A percentile compares a stretch with the other conserved stretches of the same genome.
Evolutionary conservation across 2,113 vertebrate genomes (phyloP).

Genomic region (Engystomops pustulosus): DNA sequence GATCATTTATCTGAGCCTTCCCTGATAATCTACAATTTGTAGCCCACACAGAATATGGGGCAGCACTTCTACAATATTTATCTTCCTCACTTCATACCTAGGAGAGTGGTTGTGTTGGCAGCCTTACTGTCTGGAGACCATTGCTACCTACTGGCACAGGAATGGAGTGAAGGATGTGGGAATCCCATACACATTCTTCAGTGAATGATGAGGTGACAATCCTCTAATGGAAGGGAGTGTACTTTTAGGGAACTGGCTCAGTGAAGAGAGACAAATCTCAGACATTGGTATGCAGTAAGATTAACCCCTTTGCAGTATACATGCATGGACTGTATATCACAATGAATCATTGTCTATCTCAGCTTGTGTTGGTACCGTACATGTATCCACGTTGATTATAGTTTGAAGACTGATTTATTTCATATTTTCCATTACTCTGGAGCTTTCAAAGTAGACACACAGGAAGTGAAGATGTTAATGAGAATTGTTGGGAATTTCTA

Average conservation of each 20-base stretch:
- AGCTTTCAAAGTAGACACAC: neutral
- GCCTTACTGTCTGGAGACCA: constrained; percentile 33
- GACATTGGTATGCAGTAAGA: constrained; percentile 39
- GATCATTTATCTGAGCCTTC: neutral
- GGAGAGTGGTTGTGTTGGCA: constrained; percentile 47
- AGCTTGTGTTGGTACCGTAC: neutral
- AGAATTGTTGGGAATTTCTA: constrained; percentile 14
- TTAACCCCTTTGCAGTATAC: constrained; percentile 17
- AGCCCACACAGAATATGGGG: constrained; percentile 15
- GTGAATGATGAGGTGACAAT: constrained; percentile 56
- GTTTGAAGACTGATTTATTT: neutral
- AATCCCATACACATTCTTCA: constrained; percentile 57
- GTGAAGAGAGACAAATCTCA: constrained; percentile 31
- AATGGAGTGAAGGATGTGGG: constrained; percentile 51
- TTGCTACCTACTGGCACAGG: constrained; percentile 55
- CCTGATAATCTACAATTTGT: neutral
- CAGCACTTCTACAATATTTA: neutral
- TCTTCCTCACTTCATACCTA: constrained; percentile 30
- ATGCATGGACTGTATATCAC: neutral
- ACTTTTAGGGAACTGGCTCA: constrained; percentile 47
- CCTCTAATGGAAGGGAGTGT: constrained; percentile 59
- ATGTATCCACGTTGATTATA: neutral
- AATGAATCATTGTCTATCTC: neutral
- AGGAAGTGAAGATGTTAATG: constrained; percentile 26
- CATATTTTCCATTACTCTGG: constrained; percentile 17